Evolutionary conservation across 2,888 invertebrate genomes (phyloP).

Genomic region (Cantharis nigra): DNA sequence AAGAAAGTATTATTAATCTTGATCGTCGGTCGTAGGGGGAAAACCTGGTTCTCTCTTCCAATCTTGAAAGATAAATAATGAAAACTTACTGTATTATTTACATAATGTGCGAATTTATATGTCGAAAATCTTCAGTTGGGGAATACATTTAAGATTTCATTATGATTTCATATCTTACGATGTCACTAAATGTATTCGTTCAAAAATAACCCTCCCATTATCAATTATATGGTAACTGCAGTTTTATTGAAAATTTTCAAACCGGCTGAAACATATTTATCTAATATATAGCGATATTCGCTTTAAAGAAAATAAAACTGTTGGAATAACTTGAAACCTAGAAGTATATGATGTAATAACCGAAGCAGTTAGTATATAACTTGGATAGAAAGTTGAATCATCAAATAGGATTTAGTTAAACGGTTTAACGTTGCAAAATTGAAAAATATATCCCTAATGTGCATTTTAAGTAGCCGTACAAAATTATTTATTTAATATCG

Average conservation of each 20-base stretch:
- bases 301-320: background rate
- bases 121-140: background rate
- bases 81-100: background rate
- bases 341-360: background rate
- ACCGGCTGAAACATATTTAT: background rate
- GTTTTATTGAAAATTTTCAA: background rate
- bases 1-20: background rate
- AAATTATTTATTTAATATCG: background rate
- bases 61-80: background rate
- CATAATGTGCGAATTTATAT: background rate
- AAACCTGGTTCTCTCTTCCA: no score
- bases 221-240: background rate
- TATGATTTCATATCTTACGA: background rate
- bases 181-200: background rate
- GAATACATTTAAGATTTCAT: no score
- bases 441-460: background rate
- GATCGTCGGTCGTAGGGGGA: no score
- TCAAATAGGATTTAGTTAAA: background rate
- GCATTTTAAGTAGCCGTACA: background rate
- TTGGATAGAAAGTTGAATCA: background rate
- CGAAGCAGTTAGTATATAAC: background rate
- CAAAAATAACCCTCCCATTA: background rate
- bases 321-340: background rate
- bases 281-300: background rate
- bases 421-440: background rate